A percentile compares a stretch with the other conserved stretches of the same genome.
phyloP scores from a whole-genome alignment of 2,888 invertebrate species.

The Aelia acuminata region DNA sequence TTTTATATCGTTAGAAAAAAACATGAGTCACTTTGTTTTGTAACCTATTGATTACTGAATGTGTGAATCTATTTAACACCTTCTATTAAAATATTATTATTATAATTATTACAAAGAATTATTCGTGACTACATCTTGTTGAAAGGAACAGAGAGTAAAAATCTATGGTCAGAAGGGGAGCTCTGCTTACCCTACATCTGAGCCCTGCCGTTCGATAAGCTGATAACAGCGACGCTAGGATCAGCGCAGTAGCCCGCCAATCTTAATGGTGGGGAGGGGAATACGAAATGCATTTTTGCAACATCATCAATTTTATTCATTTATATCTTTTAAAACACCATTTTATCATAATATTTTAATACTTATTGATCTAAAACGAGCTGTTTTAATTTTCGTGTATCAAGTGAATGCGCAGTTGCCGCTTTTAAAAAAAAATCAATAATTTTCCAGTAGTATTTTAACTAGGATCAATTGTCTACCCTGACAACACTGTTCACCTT shows the following conservation, averaged over 20 bases:
- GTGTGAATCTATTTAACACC: neutral
- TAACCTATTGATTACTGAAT: conserved; percentile 52
- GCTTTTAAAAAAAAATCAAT: conserved; percentile 2
- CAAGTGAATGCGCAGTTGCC: neutral
- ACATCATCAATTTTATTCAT: conserved; percentile 1
- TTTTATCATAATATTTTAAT: neutral
- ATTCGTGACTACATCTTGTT: conserved; percentile 20
- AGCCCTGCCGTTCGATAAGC: conserved; percentile 38
- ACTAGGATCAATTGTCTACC: neutral
- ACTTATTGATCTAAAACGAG: neutral
- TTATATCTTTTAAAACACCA: neutral
- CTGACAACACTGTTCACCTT: neutral
- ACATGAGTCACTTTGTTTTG: conserved; percentile 52
- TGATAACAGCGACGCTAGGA: conserved; percentile 27
- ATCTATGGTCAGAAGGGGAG: neutral
- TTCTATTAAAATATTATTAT: neutral
- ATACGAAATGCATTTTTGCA: conserved; percentile 6
- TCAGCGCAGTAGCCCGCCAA: conserved; percentile 17
- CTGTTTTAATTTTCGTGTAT: neutral
- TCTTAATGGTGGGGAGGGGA: neutral
- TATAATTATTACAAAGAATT: neutral
- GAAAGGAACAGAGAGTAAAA: neutral
- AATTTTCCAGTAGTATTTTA: neutral
- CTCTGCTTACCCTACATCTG: conserved; percentile 19
- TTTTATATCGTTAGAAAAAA: conserved; percentile 24